Percentiles rank a stretch among this genome's conserved stretches.
phyloP scores from a whole-genome alignment of 2,888 invertebrate species.

The Torymus tubicola region DNA sequence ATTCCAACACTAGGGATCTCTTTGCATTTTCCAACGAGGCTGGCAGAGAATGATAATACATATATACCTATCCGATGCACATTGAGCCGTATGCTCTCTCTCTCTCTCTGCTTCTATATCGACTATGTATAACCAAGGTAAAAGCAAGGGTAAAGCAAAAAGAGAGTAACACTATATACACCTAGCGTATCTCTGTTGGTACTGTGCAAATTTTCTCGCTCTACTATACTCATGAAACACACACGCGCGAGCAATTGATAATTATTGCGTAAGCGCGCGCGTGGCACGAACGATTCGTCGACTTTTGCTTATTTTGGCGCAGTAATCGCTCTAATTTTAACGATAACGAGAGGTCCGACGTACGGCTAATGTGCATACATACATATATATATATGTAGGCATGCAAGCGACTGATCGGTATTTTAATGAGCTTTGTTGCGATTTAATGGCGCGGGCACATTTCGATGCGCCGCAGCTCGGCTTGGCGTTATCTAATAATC shows the following conservation, averaged over 20 bases:
- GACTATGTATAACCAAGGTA: too few relatives aligned
- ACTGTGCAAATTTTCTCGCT: too few relatives aligned
- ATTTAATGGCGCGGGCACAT: conserved; percentile 27
- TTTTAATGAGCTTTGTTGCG: conserved; percentile 53
- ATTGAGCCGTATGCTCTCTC: too few relatives aligned
- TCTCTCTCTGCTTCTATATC: too few relatives aligned
- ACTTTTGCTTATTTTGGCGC: conserved; percentile 10
- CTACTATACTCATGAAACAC: too few relatives aligned
- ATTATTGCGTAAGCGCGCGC: conserved; percentile 18
- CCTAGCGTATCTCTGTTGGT: too few relatives aligned
- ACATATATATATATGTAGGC: too few relatives aligned
- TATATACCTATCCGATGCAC: too few relatives aligned
- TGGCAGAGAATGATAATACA: too few relatives aligned
- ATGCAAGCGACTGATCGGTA: not conserved
- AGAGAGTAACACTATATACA: too few relatives aligned
- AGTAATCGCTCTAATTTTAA: conserved; percentile 20
- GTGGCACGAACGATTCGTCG: not conserved
- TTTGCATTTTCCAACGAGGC: too few relatives aligned
- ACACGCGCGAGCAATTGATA: not conserved
- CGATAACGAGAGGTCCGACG: not conserved
- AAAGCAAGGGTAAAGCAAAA: too few relatives aligned
- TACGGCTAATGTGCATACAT: not conserved
- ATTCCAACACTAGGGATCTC: not conserved
- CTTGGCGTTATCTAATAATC: conserved; percentile 10
- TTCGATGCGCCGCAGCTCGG: not conserved